Evolutionary conservation across 2,113 vertebrate genomes (phyloP).

Genomic region (Chiloscyllium plagiosum): DNA sequence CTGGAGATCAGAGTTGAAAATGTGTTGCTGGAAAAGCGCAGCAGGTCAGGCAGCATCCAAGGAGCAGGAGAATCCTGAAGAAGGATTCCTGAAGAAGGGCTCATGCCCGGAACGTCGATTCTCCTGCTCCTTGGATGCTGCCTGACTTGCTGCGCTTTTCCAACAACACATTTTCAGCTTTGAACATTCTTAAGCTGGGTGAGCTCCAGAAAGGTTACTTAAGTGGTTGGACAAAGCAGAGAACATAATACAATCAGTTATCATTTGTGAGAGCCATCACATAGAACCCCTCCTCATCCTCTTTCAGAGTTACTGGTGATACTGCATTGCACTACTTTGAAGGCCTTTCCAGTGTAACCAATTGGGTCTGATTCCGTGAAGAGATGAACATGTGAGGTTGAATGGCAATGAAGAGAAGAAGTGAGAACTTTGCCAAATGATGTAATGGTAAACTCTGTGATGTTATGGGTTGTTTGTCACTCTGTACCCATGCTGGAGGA

Average conservation of each 20-base stretch:
- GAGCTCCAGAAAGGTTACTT: neutral
- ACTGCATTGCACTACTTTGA: neutral
- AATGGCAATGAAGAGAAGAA: neutral
- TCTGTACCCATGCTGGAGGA: neutral
- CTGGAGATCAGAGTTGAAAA: too few relatives aligned
- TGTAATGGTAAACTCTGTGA: neutral
- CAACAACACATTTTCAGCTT: too few relatives aligned
- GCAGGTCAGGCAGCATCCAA: too few relatives aligned
- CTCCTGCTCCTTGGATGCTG: too few relatives aligned
- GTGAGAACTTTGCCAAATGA: neutral
- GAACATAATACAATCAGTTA: neutral
- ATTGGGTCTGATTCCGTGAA: neutral
- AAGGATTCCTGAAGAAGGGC: too few relatives aligned
- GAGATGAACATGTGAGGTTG: neutral
- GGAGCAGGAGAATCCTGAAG: too few relatives aligned
- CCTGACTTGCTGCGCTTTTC: too few relatives aligned
- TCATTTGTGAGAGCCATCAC: neutral
- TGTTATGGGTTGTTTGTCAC: neutral
- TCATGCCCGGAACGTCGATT: too few relatives aligned
- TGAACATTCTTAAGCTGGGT: neutral
- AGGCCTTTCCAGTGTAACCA: neutral
- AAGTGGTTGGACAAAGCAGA: neutral
- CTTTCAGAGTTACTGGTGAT: neutral
- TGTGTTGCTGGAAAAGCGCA: too few relatives aligned
- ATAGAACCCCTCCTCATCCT: neutral